A percentile compares a stretch with the other conserved stretches of the same genome.
Evolutionary conservation across 2,113 vertebrate genomes (phyloP).

Genomic region (Bombycilla garrulus): DNA sequence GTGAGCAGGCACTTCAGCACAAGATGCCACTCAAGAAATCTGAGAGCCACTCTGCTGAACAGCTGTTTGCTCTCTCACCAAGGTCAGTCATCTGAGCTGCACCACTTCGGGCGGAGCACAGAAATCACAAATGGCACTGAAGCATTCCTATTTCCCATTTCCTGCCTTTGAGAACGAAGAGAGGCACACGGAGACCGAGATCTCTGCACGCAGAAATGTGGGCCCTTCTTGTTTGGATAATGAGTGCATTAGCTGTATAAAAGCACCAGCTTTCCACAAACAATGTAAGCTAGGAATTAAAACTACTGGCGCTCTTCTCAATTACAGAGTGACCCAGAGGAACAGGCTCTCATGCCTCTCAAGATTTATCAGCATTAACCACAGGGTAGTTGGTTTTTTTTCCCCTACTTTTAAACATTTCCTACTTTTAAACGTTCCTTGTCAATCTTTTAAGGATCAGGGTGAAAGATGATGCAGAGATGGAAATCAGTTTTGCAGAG

Average conservation of each 20-base stretch:
- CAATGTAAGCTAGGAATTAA: not conserved
- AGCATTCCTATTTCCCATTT: not conserved
- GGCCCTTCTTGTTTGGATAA: not conserved
- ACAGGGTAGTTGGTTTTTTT: not conserved
- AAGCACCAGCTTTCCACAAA: not conserved
- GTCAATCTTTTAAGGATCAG: not conserved
- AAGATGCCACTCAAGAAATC: not conserved
- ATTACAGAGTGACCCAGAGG: not conserved
- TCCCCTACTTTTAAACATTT: not conserved
- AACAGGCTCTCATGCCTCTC: not conserved
- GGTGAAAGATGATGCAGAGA: not conserved
- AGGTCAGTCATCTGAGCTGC: not conserved
- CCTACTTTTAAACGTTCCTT: not conserved
- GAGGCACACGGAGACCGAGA: not conserved
- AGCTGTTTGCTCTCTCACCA: not conserved
- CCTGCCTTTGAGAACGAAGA: not conserved
- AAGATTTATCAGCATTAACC: not conserved
- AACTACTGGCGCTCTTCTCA: not conserved
- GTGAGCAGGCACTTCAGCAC: not conserved
- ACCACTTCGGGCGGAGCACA: not conserved
- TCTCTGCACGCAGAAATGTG: not conserved
- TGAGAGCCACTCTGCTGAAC: not conserved
- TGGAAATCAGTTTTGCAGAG: not conserved
- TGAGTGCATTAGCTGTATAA: not conserved
- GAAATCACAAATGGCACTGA: not conserved